phyloP scores from a whole-genome alignment of 2,113 vertebrate species.

The Arizona elegans region DNA sequence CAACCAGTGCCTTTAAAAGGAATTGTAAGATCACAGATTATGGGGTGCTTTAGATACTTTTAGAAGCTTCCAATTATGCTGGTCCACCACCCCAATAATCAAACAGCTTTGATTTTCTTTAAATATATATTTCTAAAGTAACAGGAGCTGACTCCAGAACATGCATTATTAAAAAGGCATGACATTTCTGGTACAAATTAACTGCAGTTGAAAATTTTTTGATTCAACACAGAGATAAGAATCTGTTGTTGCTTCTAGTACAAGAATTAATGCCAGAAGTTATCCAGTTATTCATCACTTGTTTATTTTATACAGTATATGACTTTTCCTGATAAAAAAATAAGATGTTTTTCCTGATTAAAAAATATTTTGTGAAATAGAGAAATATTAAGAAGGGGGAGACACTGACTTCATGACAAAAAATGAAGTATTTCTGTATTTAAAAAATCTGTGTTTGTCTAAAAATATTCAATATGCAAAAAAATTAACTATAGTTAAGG shows the following conservation, averaged over 20 bases:
- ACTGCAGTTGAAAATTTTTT: fast-evolving
- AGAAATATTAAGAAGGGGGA: neutral
- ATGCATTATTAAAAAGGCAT: fast-evolving
- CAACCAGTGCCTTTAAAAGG: conserved; percentile 12
- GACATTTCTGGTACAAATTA: neutral
- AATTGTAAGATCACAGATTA: conserved; percentile 25
- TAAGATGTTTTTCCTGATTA: neutral
- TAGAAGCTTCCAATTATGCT: conserved; percentile 51
- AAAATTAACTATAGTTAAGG: neutral
- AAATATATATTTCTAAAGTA: conserved; percentile 33
- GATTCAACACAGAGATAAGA: neutral
- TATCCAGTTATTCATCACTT: neutral
- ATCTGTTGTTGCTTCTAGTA: neutral
- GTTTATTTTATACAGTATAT: neutral
- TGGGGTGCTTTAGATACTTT: conserved; percentile 11
- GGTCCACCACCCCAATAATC: conserved; percentile 52
- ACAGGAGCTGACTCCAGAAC: neutral
- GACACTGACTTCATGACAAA: neutral
- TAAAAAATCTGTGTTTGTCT: neutral
- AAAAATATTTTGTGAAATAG: neutral
- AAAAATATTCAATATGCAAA: neutral
- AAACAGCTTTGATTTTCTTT: neutral
- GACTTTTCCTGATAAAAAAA: neutral
- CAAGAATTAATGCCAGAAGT: fast-evolving
- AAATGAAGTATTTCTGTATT: neutral